A percentile compares a stretch with the other conserved stretches of the same genome.
Evolutionary conservation across 2,888 invertebrate genomes (phyloP).

Genomic region (Orthosia incerta): DNA sequence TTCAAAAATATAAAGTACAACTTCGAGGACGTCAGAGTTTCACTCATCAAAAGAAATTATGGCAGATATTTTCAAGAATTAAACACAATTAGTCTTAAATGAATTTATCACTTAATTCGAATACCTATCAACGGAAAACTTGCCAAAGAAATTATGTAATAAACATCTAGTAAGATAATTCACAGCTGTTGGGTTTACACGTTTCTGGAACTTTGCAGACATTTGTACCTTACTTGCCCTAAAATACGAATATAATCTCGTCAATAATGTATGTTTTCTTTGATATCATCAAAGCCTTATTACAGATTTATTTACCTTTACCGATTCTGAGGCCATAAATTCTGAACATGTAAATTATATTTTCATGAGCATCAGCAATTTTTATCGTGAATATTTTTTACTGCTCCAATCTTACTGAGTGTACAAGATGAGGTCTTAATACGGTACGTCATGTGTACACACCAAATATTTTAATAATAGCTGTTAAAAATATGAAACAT

Average conservation of each 20-base stretch:
- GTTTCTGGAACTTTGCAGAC: constrained; percentile 33
- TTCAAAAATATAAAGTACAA: not conserved
- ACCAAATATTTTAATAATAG: not conserved
- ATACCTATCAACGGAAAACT: constrained; percentile 28
- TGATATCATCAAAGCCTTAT: constrained; percentile 48
- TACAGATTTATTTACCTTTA: constrained; percentile 59
- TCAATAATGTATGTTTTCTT: constrained; percentile 49
- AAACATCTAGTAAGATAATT: constrained; percentile 37
- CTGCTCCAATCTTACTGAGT: constrained; percentile 11
- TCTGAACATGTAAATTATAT: constrained; percentile 40
- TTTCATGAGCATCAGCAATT: constrained; percentile 26
- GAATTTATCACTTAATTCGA: constrained; percentile 30
- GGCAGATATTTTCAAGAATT: constrained; percentile 20
- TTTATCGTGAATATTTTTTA: constrained; percentile 19
- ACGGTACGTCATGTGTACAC: not conserved
- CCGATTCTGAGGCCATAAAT: constrained; percentile 28
- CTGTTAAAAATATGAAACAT: not conserved
- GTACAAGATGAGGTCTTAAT: constrained; percentile 15
- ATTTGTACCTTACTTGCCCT: constrained; percentile 18
- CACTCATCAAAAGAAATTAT: constrained; percentile 13
- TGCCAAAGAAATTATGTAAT: constrained; percentile 23
- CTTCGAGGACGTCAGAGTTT: not conserved
- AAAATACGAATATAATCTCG: constrained; percentile 45
- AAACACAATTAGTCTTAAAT: constrained; percentile 42
- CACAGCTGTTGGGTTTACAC: constrained; percentile 25